phyloP scores from a whole-genome alignment of 2,113 vertebrate genomes.

The Zosterops lateralis region DNA sequence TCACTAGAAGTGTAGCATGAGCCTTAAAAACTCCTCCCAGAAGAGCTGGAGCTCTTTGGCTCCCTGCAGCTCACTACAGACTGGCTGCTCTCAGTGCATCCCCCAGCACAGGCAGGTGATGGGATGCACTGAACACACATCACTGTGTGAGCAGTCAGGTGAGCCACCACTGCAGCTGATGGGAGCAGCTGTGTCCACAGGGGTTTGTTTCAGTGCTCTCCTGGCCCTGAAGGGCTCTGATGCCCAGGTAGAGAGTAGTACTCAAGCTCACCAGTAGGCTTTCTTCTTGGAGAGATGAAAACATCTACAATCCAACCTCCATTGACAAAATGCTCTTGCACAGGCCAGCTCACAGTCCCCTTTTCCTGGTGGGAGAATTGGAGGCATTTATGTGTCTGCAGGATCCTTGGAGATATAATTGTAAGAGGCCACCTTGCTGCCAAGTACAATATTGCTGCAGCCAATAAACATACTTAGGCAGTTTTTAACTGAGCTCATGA shows the following conservation, averaged over 20 bases:
- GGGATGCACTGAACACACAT: background rate
- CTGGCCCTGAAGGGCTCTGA: background rate
- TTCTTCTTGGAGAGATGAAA: background rate
- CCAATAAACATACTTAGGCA: background rate
- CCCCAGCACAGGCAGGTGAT: background rate
- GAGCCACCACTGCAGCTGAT: background rate
- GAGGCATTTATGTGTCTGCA: background rate
- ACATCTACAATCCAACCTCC: background rate
- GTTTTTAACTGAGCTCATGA: background rate
- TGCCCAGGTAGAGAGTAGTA: background rate
- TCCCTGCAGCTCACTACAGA: background rate
- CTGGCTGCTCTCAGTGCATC: background rate
- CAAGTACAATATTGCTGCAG: background rate
- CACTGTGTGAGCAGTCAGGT: accelerated
- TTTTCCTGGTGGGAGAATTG: background rate
- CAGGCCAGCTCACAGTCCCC: background rate
- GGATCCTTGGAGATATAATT: background rate
- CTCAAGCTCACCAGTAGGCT: background rate
- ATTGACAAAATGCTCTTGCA: background rate
- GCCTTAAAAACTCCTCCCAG: background rate
- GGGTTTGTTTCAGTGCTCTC: background rate
- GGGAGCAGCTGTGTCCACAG: accelerated
- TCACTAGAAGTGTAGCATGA: background rate
- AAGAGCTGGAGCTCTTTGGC: background rate
- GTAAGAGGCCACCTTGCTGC: background rate